Evolutionary conservation across 2,797 vertebrate species (phyloP).

Genomic region (Myotis daubentonii): DNA sequence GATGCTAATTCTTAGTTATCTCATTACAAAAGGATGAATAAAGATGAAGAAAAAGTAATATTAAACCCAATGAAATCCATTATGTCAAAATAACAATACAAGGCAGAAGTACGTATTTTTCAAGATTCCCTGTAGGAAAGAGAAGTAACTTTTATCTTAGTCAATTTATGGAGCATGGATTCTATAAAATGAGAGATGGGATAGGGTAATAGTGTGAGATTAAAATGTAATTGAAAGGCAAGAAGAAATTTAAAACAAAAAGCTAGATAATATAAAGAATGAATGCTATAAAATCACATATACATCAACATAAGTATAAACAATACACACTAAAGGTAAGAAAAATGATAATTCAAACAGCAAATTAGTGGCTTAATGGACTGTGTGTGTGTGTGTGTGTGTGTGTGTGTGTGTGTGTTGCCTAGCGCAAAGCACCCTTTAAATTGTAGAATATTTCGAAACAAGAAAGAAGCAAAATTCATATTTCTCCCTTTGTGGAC

Average conservation of each 20-base stretch:
- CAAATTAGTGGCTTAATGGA: neutral
- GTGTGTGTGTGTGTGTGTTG: neutral
- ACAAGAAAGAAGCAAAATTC: neutral
- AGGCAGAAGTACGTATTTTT: neutral
- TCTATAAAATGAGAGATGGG: slow-evolving; percentile 47
- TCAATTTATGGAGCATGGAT: slow-evolving; percentile 55
- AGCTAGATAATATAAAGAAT: neutral
- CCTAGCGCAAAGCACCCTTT: neutral
- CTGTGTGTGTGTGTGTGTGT: no score
- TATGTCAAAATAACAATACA: slow-evolving; percentile 42
- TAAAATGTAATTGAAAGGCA: slow-evolving; percentile 66
- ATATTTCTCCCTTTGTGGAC: fast-evolving
- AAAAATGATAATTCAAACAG: slow-evolving; percentile 5
- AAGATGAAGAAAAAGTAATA: slow-evolving; percentile 3
- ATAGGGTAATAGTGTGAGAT: slow-evolving; percentile 18
- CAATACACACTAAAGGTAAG: neutral
- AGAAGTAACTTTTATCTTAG: slow-evolving; percentile 56
- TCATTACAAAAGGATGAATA: slow-evolving; percentile 42
- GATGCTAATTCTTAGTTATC: neutral
- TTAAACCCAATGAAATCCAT: neutral
- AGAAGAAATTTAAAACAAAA: slow-evolving; percentile 43
- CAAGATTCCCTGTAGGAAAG: neutral
- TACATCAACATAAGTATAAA: neutral
- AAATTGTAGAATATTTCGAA: neutral
- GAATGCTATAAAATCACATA: slow-evolving; percentile 43